These are phyloP conservation scores for Leptinotarsa tumamoca DNA, from an alignment of 2,888 invertebrate species.

Conservation along the genomic window DNA sequence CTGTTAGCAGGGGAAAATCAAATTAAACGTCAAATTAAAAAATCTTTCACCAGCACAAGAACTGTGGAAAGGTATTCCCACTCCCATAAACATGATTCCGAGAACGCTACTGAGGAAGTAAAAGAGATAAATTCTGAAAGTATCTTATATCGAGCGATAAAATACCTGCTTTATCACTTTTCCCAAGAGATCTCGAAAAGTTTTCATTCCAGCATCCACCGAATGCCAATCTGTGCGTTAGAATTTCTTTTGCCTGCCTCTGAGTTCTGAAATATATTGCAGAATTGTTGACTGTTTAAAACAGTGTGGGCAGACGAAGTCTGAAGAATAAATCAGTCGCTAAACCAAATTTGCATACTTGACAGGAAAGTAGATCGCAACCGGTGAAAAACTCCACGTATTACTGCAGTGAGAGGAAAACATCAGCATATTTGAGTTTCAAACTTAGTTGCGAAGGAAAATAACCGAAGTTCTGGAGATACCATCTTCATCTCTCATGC, in stretches of 20 bases:
- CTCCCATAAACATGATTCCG: background rate
- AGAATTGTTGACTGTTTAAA: background rate
- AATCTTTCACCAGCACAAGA: no score
- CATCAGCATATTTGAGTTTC: slow-evolving; percentile 13
- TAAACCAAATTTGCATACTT: slow-evolving; percentile 18
- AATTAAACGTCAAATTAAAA: no score
- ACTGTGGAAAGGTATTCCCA: no score
- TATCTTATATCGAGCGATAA: slow-evolving; percentile 4
- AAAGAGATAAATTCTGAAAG: background rate
- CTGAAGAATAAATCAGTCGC: slow-evolving; percentile 2
- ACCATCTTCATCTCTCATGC: slow-evolving; percentile 7
- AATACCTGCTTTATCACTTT: background rate
- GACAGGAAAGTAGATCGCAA: slow-evolving; percentile 26
- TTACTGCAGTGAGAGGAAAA: slow-evolving; percentile 1
- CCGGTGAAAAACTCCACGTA: slow-evolving; percentile 13
- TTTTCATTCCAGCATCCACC: background rate
- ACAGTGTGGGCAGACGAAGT: background rate
- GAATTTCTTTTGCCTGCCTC: background rate
- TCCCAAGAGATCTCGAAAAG: background rate
- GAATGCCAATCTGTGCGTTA: background rate
- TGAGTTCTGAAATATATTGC: background rate
- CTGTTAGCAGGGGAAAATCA: no score
- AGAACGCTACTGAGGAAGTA: background rate
- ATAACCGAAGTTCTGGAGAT: background rate
- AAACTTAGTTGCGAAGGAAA: slow-evolving; percentile 6